These are phyloP conservation scores for Leptopilina syphax DNA, from an alignment of 2,888 invertebrate species.

Conservation along the genomic window DNA sequence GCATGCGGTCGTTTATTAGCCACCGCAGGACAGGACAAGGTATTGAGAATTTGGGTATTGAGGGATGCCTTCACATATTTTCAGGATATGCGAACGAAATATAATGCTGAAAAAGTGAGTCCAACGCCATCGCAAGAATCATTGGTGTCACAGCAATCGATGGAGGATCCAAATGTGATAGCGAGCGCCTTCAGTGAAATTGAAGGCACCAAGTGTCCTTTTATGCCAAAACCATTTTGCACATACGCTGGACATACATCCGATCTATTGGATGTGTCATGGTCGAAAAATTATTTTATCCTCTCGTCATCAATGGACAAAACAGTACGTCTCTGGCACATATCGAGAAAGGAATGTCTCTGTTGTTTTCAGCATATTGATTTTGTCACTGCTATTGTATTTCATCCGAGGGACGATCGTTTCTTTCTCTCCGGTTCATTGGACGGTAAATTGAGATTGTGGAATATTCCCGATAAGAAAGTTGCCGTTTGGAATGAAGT, in stretches of 20 bases:
- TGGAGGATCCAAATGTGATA: slow-evolving; percentile 80
- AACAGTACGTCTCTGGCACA: slow-evolving; percentile 98
- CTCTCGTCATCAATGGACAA: slow-evolving; percentile 99
- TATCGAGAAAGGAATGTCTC: slow-evolving; percentile 96
- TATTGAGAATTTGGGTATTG: slow-evolving; percentile 96
- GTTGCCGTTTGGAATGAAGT: slow-evolving; percentile 99
- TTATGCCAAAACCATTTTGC: slow-evolving; percentile 94
- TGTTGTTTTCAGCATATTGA: slow-evolving; percentile 99
- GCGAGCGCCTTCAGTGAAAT: slow-evolving; percentile 79
- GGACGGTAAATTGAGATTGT: slow-evolving; percentile 97
- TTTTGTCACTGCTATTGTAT: slow-evolving; percentile 99
- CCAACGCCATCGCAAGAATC: slow-evolving; percentile 96
- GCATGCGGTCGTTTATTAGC: slow-evolving; percentile 96
- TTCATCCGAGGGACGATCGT: slow-evolving; percentile 94
- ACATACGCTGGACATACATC: slow-evolving; percentile 96
- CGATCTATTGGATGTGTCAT: slow-evolving; percentile 96
- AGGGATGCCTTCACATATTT: slow-evolving; percentile 94
- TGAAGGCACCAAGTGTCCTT: slow-evolving; percentile 81
- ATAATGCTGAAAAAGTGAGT: slow-evolving; percentile 93
- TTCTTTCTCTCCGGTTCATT: slow-evolving; percentile 98
- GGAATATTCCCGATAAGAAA: slow-evolving; percentile 99
- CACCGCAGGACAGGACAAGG: slow-evolving; percentile 97
- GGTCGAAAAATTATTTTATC: slow-evolving; percentile 99
- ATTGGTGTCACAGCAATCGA: slow-evolving; percentile 87
- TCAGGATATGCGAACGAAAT: slow-evolving; percentile 97